Percentiles rank a stretch among this genome's conserved stretches.
Evolutionary conservation across 2,888 invertebrate genomes (phyloP).

Genomic region (Aphrophora alni): DNA sequence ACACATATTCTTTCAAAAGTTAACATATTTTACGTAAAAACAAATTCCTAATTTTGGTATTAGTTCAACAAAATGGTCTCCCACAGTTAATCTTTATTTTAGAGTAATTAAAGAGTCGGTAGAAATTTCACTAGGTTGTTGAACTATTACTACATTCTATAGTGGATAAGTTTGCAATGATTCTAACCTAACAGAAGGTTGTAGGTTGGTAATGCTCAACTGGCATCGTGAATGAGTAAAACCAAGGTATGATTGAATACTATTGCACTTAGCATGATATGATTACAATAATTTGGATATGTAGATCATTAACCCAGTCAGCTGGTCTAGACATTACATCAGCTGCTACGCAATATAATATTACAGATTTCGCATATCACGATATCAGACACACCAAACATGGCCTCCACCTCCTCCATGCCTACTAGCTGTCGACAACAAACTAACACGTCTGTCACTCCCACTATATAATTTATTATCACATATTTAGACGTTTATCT

Average conservation of each 20-base stretch:
- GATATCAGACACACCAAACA: not conserved
- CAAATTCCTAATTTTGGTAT: too few species aligned
- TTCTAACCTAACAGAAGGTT: not conserved
- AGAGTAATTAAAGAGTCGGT: too few species aligned
- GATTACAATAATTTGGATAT: not conserved
- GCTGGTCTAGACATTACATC: not conserved
- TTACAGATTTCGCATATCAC: conserved; percentile 6
- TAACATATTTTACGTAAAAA: too few species aligned
- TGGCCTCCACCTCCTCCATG: too few species aligned
- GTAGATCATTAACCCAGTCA: not conserved
- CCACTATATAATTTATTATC: not conserved
- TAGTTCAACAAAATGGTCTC: too few species aligned
- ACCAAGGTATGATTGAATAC: not conserved
- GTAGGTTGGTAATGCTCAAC: not conserved
- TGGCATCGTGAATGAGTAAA: not conserved
- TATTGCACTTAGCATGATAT: conserved; percentile 1
- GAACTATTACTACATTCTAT: too few species aligned
- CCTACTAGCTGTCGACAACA: not conserved
- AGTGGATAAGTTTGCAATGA: not conserved
- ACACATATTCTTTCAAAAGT: too few species aligned
- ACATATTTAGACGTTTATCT: too few species aligned
- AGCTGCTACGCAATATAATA: not conserved
- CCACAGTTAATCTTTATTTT: too few species aligned
- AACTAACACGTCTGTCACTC: not conserved
- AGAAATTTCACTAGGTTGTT: too few species aligned